Conservation (phyloP, 92 coral and sea anemone species). For the Nematostella vectensis region DNA sequence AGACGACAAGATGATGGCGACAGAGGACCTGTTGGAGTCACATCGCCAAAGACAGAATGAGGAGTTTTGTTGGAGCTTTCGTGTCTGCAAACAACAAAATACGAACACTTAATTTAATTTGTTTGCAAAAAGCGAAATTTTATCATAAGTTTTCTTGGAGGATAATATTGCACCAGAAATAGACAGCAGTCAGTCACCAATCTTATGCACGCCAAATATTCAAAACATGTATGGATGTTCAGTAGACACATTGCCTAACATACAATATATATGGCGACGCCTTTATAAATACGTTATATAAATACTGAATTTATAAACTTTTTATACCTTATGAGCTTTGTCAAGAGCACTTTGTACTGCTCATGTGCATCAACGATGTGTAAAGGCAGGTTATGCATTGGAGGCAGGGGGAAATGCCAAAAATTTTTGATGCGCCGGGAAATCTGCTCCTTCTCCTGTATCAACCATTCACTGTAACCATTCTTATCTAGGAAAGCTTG, state of each 20-base stretch:
- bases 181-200: too few species aligned
- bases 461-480: slow-evolving; percentile 74
- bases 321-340: slow-evolving; percentile 49
- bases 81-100: slow-evolving; percentile 20
- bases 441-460: slow-evolving; percentile 51
- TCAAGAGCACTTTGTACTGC: slow-evolving; percentile 50
- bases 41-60: slow-evolving; percentile 53
- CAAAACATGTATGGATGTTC: too few species aligned
- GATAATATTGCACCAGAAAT: not conserved
- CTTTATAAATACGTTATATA: too few species aligned
- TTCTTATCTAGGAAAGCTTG: slow-evolving; percentile 82
- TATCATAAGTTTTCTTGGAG: not conserved
- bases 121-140: not conserved
- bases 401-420: slow-evolving; percentile 61
- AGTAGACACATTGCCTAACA: too few species aligned
- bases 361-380: slow-evolving; percentile 51
- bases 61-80: slow-evolving; percentile 36
- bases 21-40: slow-evolving; percentile 60
- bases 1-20: slow-evolving; percentile 67
- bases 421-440: slow-evolving; percentile 48
- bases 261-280: too few species aligned
- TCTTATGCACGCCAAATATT: too few species aligned
- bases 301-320: not conserved
- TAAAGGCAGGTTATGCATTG: slow-evolving; percentile 48
- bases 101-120: not conserved